Conservation (phyloP, 2,113 vertebrate genomes). For the Tenrec ecaudatus region DNA sequence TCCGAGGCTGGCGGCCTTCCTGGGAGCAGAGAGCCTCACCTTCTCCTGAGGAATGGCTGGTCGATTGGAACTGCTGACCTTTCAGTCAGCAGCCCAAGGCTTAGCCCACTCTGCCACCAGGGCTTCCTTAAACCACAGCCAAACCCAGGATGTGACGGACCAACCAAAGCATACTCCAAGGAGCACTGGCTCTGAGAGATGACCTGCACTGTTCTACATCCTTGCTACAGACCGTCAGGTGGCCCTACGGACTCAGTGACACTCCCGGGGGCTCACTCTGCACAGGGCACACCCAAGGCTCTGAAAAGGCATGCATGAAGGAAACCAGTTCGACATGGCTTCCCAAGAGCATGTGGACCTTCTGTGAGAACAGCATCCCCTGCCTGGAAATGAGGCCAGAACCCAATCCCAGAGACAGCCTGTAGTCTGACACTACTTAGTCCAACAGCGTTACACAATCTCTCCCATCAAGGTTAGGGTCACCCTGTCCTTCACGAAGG, state of each 20-base stretch:
- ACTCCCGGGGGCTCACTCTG: neutral
- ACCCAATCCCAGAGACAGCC: neutral
- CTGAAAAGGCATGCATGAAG: constrained; percentile 34
- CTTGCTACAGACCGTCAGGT: neutral
- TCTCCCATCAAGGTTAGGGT: constrained; percentile 11
- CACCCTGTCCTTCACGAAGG: neutral
- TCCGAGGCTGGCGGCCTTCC: too few species aligned
- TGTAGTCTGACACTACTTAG: neutral
- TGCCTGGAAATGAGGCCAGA: neutral
- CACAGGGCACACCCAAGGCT: neutral
- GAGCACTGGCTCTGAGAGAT: neutral
- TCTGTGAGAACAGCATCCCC: neutral
- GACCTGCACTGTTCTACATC: neutral
- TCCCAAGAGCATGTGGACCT: neutral
- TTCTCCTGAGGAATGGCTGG: too few species aligned
- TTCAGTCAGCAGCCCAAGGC: too few species aligned
- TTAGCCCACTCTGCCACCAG: too few species aligned
- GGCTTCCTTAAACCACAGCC: too few species aligned
- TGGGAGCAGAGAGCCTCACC: too few species aligned
- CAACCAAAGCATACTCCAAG: neutral
- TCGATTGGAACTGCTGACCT: too few species aligned
- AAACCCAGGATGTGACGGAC: neutral
- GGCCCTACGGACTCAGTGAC: neutral
- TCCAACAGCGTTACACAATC: neutral
- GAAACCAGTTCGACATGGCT: neutral